Evolutionary conservation across 2,888 invertebrate genomes (phyloP).

Genomic region (Chrysotoxum bicinctum): DNA sequence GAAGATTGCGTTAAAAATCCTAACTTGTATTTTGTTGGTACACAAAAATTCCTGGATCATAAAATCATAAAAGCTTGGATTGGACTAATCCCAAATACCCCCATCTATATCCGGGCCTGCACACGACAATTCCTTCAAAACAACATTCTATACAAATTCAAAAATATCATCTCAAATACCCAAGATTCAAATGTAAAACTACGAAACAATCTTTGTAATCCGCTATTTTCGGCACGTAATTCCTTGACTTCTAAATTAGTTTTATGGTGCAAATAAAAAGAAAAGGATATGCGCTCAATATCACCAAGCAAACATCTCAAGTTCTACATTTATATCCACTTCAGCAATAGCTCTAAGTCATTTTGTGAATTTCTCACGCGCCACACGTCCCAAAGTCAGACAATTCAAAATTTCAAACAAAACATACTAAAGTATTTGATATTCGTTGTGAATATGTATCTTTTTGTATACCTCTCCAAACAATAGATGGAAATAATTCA

Average conservation of each 20-base stretch:
- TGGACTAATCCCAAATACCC: too few relatives aligned
- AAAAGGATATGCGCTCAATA: constrained; percentile 19
- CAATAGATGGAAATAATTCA: constrained; percentile 37
- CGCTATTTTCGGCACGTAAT: constrained; percentile 31
- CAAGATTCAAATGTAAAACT: constrained; percentile 6
- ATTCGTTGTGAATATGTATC: neutral
- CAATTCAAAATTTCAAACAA: constrained; percentile 31
- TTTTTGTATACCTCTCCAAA: constrained; percentile 21
- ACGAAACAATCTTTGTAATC: constrained; percentile 10
- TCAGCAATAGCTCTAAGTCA: constrained; percentile 13
- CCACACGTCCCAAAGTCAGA: constrained; percentile 14
- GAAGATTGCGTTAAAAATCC: too few relatives aligned
- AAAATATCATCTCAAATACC: constrained; percentile 8
- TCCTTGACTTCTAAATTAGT: constrained; percentile 26
- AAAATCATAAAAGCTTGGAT: too few relatives aligned
- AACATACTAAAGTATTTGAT: constrained; percentile 27
- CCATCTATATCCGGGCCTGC: neutral
- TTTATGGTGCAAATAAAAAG: neutral
- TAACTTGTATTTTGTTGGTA: too few relatives aligned
- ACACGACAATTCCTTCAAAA: neutral
- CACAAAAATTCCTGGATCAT: too few relatives aligned
- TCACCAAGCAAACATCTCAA: neutral
- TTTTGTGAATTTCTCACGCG: constrained; percentile 32
- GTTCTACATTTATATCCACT: neutral
- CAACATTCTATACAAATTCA: neutral